These are phyloP conservation scores for Stomorhina lunata DNA, from an alignment of 2,888 invertebrate species.

Conservation along the genomic window DNA sequence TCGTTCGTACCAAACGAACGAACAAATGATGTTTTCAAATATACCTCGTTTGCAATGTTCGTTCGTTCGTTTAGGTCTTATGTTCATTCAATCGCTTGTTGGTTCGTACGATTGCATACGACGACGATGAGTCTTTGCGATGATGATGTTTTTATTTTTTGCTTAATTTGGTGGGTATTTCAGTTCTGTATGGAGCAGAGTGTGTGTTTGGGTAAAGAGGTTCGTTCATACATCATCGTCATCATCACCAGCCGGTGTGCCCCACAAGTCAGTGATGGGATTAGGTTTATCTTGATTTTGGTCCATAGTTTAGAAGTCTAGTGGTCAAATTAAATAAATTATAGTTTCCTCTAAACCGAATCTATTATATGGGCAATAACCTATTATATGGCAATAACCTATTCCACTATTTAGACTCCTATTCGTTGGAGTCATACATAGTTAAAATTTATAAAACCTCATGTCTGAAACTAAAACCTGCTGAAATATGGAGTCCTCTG, in stretches of 20 bases:
- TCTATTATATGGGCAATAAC: too few relatives aligned
- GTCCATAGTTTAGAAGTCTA: too few relatives aligned
- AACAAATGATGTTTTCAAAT: background rate
- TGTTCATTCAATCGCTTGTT: background rate
- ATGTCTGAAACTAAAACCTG: too few relatives aligned
- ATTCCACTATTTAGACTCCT: too few relatives aligned
- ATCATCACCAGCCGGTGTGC: conserved; percentile 26
- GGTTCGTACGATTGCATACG: conserved; percentile 26
- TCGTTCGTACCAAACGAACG: conserved; percentile 20
- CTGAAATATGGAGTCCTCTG: too few relatives aligned
- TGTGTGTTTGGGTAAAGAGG: background rate
- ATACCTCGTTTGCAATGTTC: background rate
- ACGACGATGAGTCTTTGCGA: background rate
- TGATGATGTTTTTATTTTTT: conserved; percentile 24
- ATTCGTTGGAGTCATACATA: too few relatives aligned
- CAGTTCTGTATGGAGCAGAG: background rate
- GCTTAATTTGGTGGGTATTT: conserved; percentile 1
- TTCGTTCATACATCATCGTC: conserved; percentile 34
- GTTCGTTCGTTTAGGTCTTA: background rate
- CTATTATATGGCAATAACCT: too few relatives aligned
- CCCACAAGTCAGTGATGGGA: too few relatives aligned
- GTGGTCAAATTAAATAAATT: too few relatives aligned
- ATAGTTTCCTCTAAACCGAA: too few relatives aligned
- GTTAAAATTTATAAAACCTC: too few relatives aligned
- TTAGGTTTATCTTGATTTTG: too few relatives aligned